These are phyloP conservation scores for Burhinus oedicnemus DNA, from an alignment of 2,113 vertebrate genomes.

Conservation along the genomic window DNA sequence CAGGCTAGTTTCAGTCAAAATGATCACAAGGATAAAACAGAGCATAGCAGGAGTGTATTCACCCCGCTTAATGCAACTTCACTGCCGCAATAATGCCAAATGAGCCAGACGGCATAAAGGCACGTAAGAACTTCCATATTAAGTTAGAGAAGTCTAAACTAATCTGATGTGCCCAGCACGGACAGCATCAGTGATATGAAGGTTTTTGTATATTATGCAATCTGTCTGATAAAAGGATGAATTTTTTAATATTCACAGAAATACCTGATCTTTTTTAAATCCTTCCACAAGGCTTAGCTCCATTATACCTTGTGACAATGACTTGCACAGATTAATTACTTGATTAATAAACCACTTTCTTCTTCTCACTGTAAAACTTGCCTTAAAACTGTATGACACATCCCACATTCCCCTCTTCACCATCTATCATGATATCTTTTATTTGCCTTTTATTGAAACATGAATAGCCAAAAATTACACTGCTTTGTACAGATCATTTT, in stretches of 20 bases:
- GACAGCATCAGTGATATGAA: background rate
- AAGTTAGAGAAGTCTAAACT: background rate
- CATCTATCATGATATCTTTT: background rate
- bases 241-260: conserved; percentile 29
- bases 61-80: background rate
- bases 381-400: conserved; percentile 15
- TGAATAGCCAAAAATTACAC: background rate
- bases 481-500: background rate
- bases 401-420: background rate
- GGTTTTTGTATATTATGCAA: background rate
- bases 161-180: background rate
- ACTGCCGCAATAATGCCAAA: background rate
- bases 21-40: background rate
- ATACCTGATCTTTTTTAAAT: background rate
- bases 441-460: background rate
- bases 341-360: conserved; percentile 39
- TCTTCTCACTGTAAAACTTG: background rate
- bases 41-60: background rate
- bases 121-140: background rate
- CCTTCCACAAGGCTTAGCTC: background rate
- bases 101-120: background rate
- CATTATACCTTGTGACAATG: conserved; percentile 24
- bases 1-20: background rate
- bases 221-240: background rate
- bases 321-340: conserved; percentile 43